These are phyloP conservation scores for Adelognathus sp. DNA, from an alignment of 2,888 invertebrate species.

Conservation along the genomic window DNA sequence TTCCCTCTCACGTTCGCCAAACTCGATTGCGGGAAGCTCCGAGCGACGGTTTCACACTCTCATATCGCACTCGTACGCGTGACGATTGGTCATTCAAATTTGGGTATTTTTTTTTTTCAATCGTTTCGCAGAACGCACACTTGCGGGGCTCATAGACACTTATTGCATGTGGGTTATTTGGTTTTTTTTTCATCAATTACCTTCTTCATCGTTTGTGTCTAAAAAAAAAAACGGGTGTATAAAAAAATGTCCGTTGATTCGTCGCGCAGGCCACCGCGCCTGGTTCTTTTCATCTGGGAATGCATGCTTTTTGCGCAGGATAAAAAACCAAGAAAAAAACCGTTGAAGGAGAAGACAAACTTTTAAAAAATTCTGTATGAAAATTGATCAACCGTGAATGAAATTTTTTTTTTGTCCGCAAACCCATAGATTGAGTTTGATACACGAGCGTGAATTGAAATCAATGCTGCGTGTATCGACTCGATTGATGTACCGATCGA, in stretches of 20 bases:
- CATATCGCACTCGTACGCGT: neutral
- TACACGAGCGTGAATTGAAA: no score
- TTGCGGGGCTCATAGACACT: conserved; percentile 21
- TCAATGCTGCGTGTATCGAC: no score
- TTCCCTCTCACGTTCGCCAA: conserved; percentile 1
- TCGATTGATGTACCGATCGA: no score
- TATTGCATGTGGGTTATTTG: conserved; percentile 45
- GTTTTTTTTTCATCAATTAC: conserved; percentile 1
- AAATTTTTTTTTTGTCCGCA: no score
- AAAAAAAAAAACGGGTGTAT: conserved; percentile 25
- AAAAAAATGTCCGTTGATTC: neutral
- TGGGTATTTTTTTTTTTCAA: neutral
- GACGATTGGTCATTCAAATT: neutral
- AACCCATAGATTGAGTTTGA: no score
- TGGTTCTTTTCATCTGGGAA: conserved; percentile 16
- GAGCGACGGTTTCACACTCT: neutral
- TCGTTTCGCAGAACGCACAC: conserved; percentile 4
- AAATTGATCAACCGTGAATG: no score
- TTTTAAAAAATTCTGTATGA: no score
- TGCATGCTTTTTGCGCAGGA: conserved; percentile 42
- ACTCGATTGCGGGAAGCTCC: neutral
- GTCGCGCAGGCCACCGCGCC: conserved; percentile 1
- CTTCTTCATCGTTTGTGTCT: conserved; percentile 43
- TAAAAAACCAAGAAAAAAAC: neutral
- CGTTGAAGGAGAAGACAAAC: neutral